phyloP scores from a whole-genome alignment of 53 echinoderm and acorn worm genomes.

The Crossaster papposus region DNA sequence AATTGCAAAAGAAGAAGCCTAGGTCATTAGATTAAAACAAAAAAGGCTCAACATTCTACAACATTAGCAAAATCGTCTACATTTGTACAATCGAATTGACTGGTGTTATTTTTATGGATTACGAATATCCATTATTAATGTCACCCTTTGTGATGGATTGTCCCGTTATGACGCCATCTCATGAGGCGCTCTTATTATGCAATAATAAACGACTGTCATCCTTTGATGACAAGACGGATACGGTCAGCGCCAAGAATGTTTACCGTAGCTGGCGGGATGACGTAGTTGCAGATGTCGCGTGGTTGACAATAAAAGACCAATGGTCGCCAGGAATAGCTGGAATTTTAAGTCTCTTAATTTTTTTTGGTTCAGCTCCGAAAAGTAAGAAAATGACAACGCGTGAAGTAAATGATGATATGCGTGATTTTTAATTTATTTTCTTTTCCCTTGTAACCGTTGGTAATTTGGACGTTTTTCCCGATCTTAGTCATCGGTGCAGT shows the following conservation, averaged over 20 bases:
- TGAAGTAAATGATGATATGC: too few relatives aligned
- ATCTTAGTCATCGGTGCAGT: too few relatives aligned
- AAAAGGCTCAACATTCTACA: neutral
- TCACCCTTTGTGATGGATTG: neutral
- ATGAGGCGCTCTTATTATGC: neutral
- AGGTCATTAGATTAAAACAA: too few relatives aligned
- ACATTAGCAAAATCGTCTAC: neutral
- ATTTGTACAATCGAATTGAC: neutral
- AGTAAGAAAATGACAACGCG: too few relatives aligned
- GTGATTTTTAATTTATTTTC: too few relatives aligned
- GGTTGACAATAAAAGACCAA: neutral
- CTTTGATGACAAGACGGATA: constrained; percentile 14
- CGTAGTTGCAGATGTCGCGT: constrained; percentile 28
- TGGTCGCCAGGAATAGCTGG: neutral
- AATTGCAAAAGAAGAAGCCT: neutral
- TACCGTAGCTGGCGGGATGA: neutral
- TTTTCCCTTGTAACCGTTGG: too few relatives aligned
- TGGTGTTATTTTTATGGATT: neutral
- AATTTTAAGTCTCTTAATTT: too few relatives aligned
- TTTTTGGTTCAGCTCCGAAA: too few relatives aligned
- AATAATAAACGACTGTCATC: constrained; percentile 46
- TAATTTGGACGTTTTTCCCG: too few relatives aligned
- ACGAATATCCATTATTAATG: neutral
- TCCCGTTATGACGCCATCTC: neutral
- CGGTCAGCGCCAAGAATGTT: constrained; percentile 26